Conservation (phyloP, 2,113 vertebrate genomes). For the Dromaius novaehollandiae region DNA sequence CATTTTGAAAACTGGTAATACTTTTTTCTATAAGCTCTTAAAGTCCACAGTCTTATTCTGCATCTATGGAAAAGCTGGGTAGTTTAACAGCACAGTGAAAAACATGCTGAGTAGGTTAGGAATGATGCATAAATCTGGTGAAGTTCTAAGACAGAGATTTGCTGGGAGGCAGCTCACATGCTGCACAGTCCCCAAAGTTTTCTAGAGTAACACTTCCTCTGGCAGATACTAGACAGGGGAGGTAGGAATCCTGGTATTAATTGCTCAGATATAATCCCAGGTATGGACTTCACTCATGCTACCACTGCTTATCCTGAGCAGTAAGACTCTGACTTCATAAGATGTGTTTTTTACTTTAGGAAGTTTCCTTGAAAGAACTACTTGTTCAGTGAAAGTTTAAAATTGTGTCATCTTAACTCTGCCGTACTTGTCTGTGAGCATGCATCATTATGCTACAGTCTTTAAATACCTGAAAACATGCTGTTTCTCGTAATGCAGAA, state of each 20-base stretch:
- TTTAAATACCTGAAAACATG: not conserved
- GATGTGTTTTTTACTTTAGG: not conserved
- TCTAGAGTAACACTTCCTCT: not conserved
- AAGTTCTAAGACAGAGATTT: not conserved
- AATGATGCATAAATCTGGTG: not conserved
- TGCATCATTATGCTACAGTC: not conserved
- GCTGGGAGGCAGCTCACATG: not conserved
- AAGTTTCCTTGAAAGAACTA: not conserved
- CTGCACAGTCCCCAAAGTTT: not conserved
- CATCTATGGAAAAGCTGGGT: not conserved
- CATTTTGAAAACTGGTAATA: not conserved
- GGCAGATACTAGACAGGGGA: not conserved
- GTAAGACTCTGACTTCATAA: not conserved
- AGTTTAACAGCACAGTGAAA: not conserved
- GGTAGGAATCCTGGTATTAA: not conserved
- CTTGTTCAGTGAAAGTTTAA: not conserved
- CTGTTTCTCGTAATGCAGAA: not conserved
- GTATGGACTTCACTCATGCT: not conserved
- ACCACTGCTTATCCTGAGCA: not conserved
- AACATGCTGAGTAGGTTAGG: not conserved
- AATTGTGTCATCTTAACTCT: not conserved
- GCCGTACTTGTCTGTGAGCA: not conserved
- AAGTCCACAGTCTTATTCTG: not conserved
- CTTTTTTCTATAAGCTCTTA: not conserved
- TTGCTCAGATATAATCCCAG: not conserved